Base-by-base conservation (phyloP, 2,797 vertebrate species). In the Momotus momota region DNA sequence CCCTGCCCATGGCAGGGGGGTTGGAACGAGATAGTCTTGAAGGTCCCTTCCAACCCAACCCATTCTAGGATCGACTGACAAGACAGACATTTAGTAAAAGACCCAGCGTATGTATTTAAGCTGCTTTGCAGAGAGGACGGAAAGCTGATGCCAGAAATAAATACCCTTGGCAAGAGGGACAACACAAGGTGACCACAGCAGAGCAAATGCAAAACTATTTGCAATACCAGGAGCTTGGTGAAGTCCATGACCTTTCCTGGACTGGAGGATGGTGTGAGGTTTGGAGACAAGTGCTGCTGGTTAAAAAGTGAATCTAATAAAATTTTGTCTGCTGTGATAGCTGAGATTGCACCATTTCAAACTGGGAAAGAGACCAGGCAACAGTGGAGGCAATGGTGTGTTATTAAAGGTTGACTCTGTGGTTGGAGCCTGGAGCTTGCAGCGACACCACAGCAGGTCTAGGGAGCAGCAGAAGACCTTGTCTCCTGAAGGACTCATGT, bases 381-480 rank as follows among this genome's bases (percentile, higher is more conserved):
- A 17, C 10, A 3, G 20, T 1, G 4, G 25, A 21, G 33, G 43
- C 35, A 4, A 14, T 0, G 18, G 18, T 14, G 1, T 3, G 17
- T 31, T 45, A 35, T 35, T 35, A 35, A 35, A 35, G 35, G 35
- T 35, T 35, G 35, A 35, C 35, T 35, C 35, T 35, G 35, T 40
- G 58, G 70, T 40, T 52, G 38, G 41, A 40, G 45, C 31, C 31
- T 6, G 38, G 15, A 40, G 58, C 49, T 60, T 25, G n/a, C 5
- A 3, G 31, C 17, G 41, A 4, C 61, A 4, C 40, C 29, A 13
- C 0, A 8, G 10, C 11, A 6, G 45, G 49, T 3, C 2, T 8
- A 21, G 19, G 35, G 45, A 52, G 73, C 51, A 71, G 71, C 46
- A 78, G 85, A 11, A 7, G 25, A 27, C 55, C 43, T 45, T 4